These are phyloP conservation scores for Lucilia cuprina DNA, from an alignment of 1,140 invertebrate genomes.

Conservation along the genomic window DNA sequence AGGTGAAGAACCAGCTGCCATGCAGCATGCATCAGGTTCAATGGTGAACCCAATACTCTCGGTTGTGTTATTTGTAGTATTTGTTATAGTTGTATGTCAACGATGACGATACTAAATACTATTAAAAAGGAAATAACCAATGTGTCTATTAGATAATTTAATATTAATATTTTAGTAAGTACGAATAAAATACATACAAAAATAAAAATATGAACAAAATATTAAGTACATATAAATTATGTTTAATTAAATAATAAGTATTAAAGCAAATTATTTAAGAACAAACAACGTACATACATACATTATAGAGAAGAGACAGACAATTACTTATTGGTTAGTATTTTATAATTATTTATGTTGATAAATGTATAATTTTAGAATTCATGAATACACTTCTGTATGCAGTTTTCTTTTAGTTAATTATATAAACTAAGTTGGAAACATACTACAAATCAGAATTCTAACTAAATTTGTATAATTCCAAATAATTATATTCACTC, in stretches of 20 bases:
- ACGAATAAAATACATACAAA: neutral
- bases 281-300: conserved; percentile 1
- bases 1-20: conserved; percentile 61
- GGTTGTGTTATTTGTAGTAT: conserved; percentile 53
- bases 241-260: neutral
- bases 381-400: neutral
- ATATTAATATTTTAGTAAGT: conserved; percentile 18
- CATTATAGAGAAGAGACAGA: no score
- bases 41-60: conserved; percentile 47
- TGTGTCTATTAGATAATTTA: conserved; percentile 35
- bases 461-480: no score
- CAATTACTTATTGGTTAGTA: no score
- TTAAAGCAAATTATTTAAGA: neutral
- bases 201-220: neutral
- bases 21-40: conserved; percentile 58
- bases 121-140: conserved; percentile 24
- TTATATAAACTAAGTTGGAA: no score
- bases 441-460: no score
- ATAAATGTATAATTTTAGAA: neutral
- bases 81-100: conserved; percentile 37
- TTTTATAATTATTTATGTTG: no score
- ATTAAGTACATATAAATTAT: neutral
- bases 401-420: no score
- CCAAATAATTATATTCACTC: no score
- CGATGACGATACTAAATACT: conserved; percentile 51